Evolutionary conservation across 1,140 invertebrate species (phyloP).

Genomic region (Hypsibius dujardini): DNA sequence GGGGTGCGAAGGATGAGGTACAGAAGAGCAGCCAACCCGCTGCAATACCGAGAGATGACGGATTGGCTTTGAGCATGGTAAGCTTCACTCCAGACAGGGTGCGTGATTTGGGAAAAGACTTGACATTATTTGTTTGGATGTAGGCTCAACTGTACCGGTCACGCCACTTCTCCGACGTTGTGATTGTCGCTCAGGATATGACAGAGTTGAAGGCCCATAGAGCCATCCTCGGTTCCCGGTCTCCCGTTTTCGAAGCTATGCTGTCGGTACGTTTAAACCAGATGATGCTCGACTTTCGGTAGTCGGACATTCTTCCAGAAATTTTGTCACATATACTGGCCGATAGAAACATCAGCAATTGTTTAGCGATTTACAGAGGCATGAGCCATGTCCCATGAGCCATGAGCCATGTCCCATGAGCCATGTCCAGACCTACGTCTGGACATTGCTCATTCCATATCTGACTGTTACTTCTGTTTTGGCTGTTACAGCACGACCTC

Average conservation of each 20-base stretch:
- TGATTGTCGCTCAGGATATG: neutral
- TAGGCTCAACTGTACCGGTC: neutral
- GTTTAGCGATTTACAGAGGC: too few relatives aligned
- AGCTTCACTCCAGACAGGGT: too few relatives aligned
- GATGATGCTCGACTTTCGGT: too few relatives aligned
- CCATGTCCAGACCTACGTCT: too few relatives aligned
- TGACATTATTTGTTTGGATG: neutral
- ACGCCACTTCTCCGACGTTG: neutral
- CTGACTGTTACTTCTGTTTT: too few relatives aligned
- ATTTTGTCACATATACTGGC: too few relatives aligned
- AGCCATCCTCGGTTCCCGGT: neutral
- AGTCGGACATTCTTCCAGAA: too few relatives aligned
- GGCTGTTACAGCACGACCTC: slow-evolving; percentile 12
- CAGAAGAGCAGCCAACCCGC: neutral
- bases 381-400: too few relatives aligned
- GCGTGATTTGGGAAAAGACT: slow-evolving; percentile 1
- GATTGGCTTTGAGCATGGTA: neutral
- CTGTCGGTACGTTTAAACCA: too few relatives aligned
- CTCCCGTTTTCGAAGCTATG: slow-evolving; percentile 14
- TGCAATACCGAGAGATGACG: neutral
- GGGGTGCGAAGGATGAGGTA: neutral
- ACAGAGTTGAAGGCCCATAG: neutral
- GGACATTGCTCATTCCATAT: too few relatives aligned
- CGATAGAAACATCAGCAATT: too few relatives aligned
- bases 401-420: too few relatives aligned